A percentile compares a stretch with the other conserved stretches of the same genome.
These are phyloP conservation scores for Aldabrachelys gigantea DNA, from an alignment of 2,113 vertebrate genomes.

Conservation along the genomic window DNA sequence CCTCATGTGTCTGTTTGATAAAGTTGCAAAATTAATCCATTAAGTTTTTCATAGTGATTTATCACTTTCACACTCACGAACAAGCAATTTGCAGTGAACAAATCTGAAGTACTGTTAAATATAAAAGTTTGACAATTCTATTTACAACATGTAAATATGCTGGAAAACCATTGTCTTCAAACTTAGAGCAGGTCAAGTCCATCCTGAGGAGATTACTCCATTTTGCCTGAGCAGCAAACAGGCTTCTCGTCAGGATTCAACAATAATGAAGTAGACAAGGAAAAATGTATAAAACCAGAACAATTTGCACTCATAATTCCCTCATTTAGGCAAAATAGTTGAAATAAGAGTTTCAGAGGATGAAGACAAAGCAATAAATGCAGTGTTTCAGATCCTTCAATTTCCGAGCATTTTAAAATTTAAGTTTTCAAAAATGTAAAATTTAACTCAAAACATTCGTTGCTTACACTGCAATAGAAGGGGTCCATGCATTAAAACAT, in stretches of 20 bases:
- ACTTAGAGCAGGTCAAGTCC: background rate
- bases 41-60: background rate
- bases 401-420: background rate
- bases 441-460: background rate
- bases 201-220: background rate
- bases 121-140: background rate
- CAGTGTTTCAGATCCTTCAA: background rate
- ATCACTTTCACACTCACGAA: background rate
- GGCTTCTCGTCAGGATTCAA: background rate
- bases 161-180: background rate
- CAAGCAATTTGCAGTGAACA: background rate
- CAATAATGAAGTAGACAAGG: background rate
- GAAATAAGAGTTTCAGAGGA: background rate
- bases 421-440: background rate
- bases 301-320: background rate
- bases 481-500: background rate
- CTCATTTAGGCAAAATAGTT: background rate
- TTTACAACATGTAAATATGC: background rate
- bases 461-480: background rate
- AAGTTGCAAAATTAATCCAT: background rate
- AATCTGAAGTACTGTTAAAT: background rate
- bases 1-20: background rate
- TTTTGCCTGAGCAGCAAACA: background rate
- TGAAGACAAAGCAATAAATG: background rate
- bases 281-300: background rate